Evolutionary conservation across 2,888 invertebrate genomes (phyloP).

Genomic region (Poecilus cupreus): DNA sequence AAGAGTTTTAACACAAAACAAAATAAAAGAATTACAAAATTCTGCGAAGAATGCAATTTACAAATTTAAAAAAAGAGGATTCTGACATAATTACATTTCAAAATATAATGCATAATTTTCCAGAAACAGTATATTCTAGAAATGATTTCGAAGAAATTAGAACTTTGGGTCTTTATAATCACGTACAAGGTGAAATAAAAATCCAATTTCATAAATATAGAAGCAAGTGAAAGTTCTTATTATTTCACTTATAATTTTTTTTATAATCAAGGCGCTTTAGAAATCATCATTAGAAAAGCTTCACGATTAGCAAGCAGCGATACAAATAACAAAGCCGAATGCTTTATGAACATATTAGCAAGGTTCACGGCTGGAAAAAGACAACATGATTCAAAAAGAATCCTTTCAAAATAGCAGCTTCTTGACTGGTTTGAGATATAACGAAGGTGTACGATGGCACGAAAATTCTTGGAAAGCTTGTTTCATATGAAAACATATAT

Average conservation of each 20-base stretch:
- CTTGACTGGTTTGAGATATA: background rate
- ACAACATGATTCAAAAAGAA: background rate
- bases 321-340: background rate
- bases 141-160: background rate
- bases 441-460: conserved; percentile 6
- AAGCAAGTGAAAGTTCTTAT: no score
- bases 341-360: conserved; percentile 2
- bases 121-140: background rate
- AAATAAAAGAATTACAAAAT: conserved; percentile 29
- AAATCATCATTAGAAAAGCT: conserved; percentile 16
- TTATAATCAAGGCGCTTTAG: background rate
- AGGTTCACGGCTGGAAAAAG: conserved; percentile 12
- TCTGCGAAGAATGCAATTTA: conserved; percentile 48
- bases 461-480: background rate
- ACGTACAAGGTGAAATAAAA: background rate
- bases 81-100: background rate
- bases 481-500: background rate
- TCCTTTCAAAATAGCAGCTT: background rate
- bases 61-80: background rate
- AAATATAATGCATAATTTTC: background rate
- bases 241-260: no score
- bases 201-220: background rate
- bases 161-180: background rate
- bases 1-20: conserved; percentile 9
- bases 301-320: background rate